Percentiles rank a stretch among this genome's conserved stretches.
Conservation (phyloP, 1,140 invertebrate species). For the Leptestheria dahalacensis region DNA sequence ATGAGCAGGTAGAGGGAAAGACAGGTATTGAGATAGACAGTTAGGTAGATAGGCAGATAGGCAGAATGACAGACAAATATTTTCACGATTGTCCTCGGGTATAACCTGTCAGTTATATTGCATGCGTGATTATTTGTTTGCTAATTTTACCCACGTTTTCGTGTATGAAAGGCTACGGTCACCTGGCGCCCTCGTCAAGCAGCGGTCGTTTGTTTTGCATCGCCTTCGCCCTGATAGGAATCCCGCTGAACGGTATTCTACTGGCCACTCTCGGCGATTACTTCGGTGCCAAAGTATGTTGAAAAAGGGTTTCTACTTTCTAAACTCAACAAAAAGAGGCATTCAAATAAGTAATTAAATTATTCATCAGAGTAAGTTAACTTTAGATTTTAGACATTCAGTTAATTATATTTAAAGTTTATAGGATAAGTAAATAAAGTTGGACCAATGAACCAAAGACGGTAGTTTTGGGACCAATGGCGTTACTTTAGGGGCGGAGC, state of each 20-base stretch:
- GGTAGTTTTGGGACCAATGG: too few species aligned
- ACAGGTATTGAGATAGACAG: too few species aligned
- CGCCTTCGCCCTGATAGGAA: conserved; percentile 75
- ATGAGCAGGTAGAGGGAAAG: too few species aligned
- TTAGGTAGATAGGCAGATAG: too few species aligned
- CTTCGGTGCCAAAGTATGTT: conserved; percentile 22
- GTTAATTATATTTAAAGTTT: neutral
- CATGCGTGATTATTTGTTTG: neutral
- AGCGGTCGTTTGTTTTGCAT: conserved; percentile 79
- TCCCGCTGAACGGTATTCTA: conserved; percentile 34
- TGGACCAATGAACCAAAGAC: neutral
- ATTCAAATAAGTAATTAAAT: neutral
- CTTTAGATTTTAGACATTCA: neutral
- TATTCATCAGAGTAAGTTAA: too few species aligned
- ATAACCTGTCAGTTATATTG: neutral
- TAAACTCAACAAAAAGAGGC: conserved; percentile 7
- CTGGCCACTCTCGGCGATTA: conserved; percentile 23
- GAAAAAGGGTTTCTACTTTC: neutral
- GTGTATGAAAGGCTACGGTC: conserved; percentile 64
- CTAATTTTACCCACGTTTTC: neutral
- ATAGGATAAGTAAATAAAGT: neutral
- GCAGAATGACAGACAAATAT: too few species aligned
- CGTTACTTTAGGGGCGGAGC: too few species aligned
- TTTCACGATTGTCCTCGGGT: neutral
- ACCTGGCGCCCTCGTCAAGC: conserved; percentile 76